Percentiles rank a stretch among this genome's conserved stretches.
These are phyloP conservation scores for Eumaeus atala DNA, from an alignment of 1,140 invertebrate species.

Conservation along the genomic window DNA sequence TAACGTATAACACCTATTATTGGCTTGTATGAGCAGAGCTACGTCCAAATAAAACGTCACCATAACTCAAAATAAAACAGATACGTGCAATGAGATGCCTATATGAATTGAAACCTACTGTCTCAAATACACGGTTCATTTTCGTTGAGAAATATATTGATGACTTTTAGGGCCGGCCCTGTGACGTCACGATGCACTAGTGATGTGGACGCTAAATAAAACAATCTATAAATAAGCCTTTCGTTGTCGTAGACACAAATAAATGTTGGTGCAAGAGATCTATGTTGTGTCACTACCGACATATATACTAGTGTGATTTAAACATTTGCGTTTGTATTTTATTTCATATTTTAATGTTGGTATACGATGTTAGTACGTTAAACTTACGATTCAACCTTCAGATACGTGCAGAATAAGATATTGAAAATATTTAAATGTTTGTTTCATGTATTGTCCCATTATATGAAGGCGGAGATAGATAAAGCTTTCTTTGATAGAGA, in stretches of 20 bases:
- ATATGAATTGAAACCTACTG: not conserved
- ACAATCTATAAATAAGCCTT: not conserved
- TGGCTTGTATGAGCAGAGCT: slow-evolving; percentile 22
- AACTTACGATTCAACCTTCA: too few relatives aligned
- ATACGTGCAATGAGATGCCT: not conserved
- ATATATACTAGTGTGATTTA: too few relatives aligned
- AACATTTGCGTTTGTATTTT: too few relatives aligned
- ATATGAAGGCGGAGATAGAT: too few relatives aligned
- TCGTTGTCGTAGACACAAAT: not conserved
- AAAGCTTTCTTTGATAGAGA: too few relatives aligned
- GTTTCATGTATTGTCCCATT: too few relatives aligned
- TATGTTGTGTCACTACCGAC: too few relatives aligned
- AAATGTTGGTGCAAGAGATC: too few relatives aligned
- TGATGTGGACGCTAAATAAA: slow-evolving; percentile 8
- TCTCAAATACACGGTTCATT: not conserved
- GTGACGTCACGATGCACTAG: slow-evolving; percentile 1
- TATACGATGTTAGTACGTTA: too few relatives aligned
- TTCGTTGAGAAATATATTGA: not conserved
- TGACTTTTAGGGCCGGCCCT: not conserved
- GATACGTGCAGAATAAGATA: too few relatives aligned
- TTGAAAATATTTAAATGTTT: too few relatives aligned
- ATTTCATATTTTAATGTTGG: too few relatives aligned
- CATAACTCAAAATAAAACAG: not conserved
- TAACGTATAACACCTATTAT: slow-evolving; percentile 16
- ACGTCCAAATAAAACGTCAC: slow-evolving; percentile 26